Base-by-base conservation (phyloP, 2,113 vertebrate genomes). In the Cynoglossus semilaevis region DNA sequence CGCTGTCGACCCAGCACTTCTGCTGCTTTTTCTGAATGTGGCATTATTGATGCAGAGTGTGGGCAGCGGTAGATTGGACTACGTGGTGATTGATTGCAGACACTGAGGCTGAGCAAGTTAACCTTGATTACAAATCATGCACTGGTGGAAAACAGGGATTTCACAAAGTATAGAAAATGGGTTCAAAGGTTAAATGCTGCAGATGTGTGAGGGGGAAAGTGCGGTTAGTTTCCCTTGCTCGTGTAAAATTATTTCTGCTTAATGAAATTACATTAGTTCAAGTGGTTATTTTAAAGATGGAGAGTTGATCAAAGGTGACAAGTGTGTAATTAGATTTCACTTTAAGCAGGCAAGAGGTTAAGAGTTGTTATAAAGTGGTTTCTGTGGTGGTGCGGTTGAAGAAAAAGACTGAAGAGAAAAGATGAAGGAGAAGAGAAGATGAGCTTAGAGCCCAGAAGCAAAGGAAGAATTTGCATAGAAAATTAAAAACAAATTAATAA, bases 21-120 rank as follows among this genome's bases (percentile, higher is more conserved):
- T n/a, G 48, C 49, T 42, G 48, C 61, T 49, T 18, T 14, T 8
- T 13, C 15, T 53, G 47, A 58, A 15, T 52, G 52, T 50, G 37
- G 38, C 9, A 1, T 56, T 51, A 52, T 29, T 44, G 59, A 70
- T 60, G 54, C 46, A 35, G 45, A 22, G 55, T 14, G 58, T 13
- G 10, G 76, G 52, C 15, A 15, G 62, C 73, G 14, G 59, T 3
- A 52, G 56, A 63, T 42, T 45, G 44, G 53, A n/a, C 51, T 12
- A 42, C 42, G 41, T 5, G 13, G 16, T 43, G 57, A 71, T 41
- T 50, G 67, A 74, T 61, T 55, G 52, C 41, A 16, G 9, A 14
- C 47, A 56, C 7, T 14, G 15, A 15, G 47, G 19, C 16, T 40
- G 51, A 34, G 7, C 38, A 51, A 34, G 22, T 17, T 59, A 10